A percentile compares a stretch with the other conserved stretches of the same genome.
Evolutionary conservation across 2,888 invertebrate genomes (phyloP).

Genomic region (Nemotelus pantherinus): DNA sequence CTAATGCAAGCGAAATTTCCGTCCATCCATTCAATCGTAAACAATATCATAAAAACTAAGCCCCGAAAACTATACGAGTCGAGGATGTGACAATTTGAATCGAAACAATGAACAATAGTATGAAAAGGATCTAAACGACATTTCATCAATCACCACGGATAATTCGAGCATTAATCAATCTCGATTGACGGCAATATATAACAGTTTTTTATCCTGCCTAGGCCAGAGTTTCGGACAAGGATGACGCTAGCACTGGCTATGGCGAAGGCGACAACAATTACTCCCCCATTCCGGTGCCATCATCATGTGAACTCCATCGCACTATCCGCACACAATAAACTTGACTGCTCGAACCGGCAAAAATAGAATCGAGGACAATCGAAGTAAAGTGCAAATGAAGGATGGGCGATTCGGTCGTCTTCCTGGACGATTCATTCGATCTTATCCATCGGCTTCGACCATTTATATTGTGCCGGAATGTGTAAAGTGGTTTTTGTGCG

Average conservation of each 20-base stretch:
- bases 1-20: too few species aligned
- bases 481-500: slow-evolving; percentile 40
- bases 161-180: slow-evolving; percentile 56
- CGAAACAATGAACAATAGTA: slow-evolving; percentile 45
- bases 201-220: slow-evolving; percentile 21
- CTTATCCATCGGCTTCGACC: slow-evolving; percentile 30
- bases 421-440: slow-evolving; percentile 30
- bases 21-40: too few species aligned
- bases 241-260: too few species aligned
- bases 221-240: slow-evolving; percentile 16
- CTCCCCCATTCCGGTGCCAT: neutral
- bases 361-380: too few species aligned
- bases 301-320: neutral
- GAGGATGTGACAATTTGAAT: slow-evolving; percentile 31
- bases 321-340: neutral
- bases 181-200: slow-evolving; percentile 49
- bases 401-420: slow-evolving; percentile 24
- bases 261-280: too few species aligned
- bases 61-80: neutral
- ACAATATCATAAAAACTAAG: too few species aligned
- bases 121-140: slow-evolving; percentile 53
- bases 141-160: slow-evolving; percentile 56
- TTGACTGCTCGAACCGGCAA: too few species aligned
- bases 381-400: neutral
- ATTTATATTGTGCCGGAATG: slow-evolving; percentile 34